phyloP scores from a whole-genome alignment of 2,888 invertebrate genomes.

The Osedax frankpressi region DNA sequence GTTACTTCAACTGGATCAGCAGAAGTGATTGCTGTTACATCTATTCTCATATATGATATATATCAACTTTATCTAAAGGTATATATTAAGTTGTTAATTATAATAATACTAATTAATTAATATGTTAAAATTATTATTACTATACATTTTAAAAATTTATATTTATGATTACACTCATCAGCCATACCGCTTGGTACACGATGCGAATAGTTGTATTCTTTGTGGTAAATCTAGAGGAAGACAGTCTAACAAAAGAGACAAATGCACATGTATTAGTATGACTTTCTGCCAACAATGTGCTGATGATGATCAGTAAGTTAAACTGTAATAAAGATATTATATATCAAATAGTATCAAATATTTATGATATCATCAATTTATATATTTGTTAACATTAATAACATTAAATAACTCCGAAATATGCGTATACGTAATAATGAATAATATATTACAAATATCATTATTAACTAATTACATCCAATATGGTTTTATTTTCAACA shows the following conservation, averaged over 20 bases:
- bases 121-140: background rate
- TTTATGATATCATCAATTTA: no score
- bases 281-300: constrained; percentile 34
- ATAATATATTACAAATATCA: no score
- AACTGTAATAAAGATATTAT: no score
- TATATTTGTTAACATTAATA: no score
- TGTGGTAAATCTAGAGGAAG: constrained; percentile 41
- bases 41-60: constrained; percentile 43
- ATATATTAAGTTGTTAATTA: background rate
- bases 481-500: no score
- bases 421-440: no score
- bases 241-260: constrained; percentile 38
- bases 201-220: constrained; percentile 42
- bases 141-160: background rate
- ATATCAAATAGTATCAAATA: no score
- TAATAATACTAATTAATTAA: background rate
- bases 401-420: no score
- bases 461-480: no score
- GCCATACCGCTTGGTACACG: constrained; percentile 38
- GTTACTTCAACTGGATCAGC: constrained; percentile 45
- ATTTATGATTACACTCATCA: constrained; percentile 21
- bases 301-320: constrained; percentile 36
- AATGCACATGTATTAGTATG: constrained; percentile 42
- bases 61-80: constrained; percentile 36
- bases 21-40: constrained; percentile 44